Evolutionary conservation across 2,113 vertebrate genomes (phyloP).

Genomic region (Saimiri boliviensis): DNA sequence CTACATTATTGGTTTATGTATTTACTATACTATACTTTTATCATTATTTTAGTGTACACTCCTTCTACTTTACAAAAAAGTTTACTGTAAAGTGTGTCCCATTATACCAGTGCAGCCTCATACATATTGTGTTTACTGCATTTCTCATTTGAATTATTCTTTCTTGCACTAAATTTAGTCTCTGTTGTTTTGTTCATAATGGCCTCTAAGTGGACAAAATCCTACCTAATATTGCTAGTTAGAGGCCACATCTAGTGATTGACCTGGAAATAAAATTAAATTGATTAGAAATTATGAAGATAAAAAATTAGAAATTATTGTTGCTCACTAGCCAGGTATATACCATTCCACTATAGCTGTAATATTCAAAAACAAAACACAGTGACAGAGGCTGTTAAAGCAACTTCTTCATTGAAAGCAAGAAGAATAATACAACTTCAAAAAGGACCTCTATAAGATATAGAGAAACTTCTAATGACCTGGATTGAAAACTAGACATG

Average conservation of each 20-base stretch:
- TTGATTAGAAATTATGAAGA: not conserved
- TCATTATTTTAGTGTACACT: not conserved
- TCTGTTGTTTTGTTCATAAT: not conserved
- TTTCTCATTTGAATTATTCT: not conserved
- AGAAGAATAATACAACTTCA: not conserved
- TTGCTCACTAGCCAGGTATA: not conserved
- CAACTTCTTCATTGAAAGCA: not conserved
- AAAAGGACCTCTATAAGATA: not conserved
- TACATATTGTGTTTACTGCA: not conserved
- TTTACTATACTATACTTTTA: not conserved
- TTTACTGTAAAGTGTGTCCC: not conserved
- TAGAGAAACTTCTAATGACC: not conserved
- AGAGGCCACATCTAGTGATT: not conserved
- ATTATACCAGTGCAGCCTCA: not conserved
- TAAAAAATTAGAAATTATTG: not conserved
- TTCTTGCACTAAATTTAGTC: not conserved
- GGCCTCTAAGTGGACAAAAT: not conserved
- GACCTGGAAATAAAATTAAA: not conserved
- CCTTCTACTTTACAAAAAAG: not conserved
- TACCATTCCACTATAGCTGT: not conserved
- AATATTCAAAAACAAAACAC: not conserved
- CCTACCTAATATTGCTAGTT: not conserved
- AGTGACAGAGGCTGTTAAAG: not conserved
- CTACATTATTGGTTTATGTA: not conserved
- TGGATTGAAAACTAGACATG: not conserved